These are phyloP conservation scores for Timandra comae DNA, from an alignment of 2,888 invertebrate species.

Conservation along the genomic window DNA sequence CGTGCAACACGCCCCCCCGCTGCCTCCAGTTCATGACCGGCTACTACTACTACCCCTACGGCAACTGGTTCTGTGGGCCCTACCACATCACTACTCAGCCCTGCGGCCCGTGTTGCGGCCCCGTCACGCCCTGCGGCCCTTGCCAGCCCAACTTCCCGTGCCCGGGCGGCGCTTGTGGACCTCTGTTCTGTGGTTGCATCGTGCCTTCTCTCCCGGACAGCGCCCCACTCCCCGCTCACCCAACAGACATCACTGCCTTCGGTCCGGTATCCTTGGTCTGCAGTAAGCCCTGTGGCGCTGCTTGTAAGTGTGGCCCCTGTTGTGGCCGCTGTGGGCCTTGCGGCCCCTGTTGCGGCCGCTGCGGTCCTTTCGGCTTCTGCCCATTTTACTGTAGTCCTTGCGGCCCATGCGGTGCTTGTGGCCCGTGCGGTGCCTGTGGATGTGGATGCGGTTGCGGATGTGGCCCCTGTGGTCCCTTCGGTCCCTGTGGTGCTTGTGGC, in stretches of 20 bases:
- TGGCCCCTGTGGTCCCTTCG: slow-evolving; percentile 10
- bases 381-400: too few relatives aligned
- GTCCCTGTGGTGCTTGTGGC: slow-evolving; percentile 16
- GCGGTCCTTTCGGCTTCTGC: slow-evolving; percentile 18
- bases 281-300: slow-evolving; percentile 56
- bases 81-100: slow-evolving; percentile 51
- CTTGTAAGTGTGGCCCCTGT: slow-evolving; percentile 29
- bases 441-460: slow-evolving; percentile 20
- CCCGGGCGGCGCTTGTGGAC: slow-evolving; percentile 4
- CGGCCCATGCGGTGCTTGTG: slow-evolving; percentile 13
- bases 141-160: too few relatives aligned
- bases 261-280: too few relatives aligned
- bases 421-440: slow-evolving; percentile 20
- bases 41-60: slow-evolving; percentile 63
- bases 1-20: slow-evolving; percentile 46
- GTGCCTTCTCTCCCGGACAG: slow-evolving; percentile 41
- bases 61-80: slow-evolving; percentile 61
- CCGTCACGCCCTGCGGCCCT: too few relatives aligned
- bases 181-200: slow-evolving; percentile 12
- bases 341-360: slow-evolving; percentile 26
- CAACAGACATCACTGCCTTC: too few relatives aligned
- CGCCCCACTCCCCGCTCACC: slow-evolving; percentile 48
- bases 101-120: slow-evolving; percentile 3
- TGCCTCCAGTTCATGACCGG: slow-evolving; percentile 60
- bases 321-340: slow-evolving; percentile 7